Evolutionary conservation across 2,888 invertebrate species (phyloP).

Genomic region (Brachynemurus nebulosus): DNA sequence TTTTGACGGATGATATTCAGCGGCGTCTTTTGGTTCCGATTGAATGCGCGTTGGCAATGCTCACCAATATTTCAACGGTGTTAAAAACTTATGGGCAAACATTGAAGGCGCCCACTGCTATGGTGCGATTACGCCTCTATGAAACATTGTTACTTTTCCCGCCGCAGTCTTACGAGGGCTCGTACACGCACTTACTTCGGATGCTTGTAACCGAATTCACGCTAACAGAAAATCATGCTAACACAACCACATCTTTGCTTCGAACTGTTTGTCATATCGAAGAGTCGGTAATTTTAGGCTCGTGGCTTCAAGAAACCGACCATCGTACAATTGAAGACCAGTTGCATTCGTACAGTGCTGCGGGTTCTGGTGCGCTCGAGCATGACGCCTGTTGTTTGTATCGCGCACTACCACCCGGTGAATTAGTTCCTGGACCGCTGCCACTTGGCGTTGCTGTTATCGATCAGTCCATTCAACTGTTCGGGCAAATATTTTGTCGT

Average conservation of each 20-base stretch:
- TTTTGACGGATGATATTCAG: conserved; percentile 85
- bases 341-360: conserved; percentile 87
- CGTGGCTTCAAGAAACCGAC: conserved; percentile 93
- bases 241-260: conserved; percentile 75
- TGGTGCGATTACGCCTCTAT: conserved; percentile 85
- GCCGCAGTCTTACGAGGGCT: conserved; percentile 69
- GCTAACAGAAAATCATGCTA: conserved; percentile 82
- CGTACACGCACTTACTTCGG: conserved; percentile 74
- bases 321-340: conserved; percentile 95
- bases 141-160: conserved; percentile 70
- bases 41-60: conserved; percentile 89
- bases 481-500: conserved; percentile 86
- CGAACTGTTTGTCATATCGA: conserved; percentile 74
- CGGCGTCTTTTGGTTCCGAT: conserved; percentile 79
- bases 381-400: conserved; percentile 92
- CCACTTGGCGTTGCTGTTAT: conserved; percentile 94
- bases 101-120: conserved; percentile 85
- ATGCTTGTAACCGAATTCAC: conserved; percentile 93
- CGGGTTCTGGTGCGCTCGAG: conserved; percentile 91
- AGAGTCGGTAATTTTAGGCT: conserved; percentile 83
- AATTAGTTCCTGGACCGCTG: conserved; percentile 58
- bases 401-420: conserved; percentile 46
- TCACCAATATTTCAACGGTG: conserved; percentile 75
- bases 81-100: conserved; percentile 82
- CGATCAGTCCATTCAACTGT: conserved; percentile 83